Percentiles rank a stretch among this genome's conserved stretches.
These are phyloP conservation scores for Teleogryllus oceanicus DNA, from an alignment of 2,888 invertebrate species.

Conservation along the genomic window DNA sequence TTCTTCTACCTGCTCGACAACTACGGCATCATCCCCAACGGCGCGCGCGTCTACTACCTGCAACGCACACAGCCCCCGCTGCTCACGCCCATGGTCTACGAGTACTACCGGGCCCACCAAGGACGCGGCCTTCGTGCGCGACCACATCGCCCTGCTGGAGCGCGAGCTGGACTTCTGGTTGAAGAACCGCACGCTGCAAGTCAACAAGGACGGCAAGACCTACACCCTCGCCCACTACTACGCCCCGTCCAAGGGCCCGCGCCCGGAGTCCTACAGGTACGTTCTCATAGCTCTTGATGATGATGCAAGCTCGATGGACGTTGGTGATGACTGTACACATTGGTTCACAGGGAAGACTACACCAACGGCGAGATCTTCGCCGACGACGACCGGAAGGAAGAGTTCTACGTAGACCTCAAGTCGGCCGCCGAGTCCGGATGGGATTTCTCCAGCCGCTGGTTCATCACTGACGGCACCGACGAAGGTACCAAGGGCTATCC, in stretches of 20 bases:
- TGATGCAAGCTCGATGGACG: too few species aligned
- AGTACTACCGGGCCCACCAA: slow-evolving; percentile 63
- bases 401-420: background rate
- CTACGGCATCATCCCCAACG: slow-evolving; percentile 74
- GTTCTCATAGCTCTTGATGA: background rate
- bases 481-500: background rate
- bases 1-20: slow-evolving; percentile 64
- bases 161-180: slow-evolving; percentile 65
- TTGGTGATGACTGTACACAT: too few species aligned
- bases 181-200: slow-evolving; percentile 53
- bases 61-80: slow-evolving; percentile 69
- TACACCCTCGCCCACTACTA: slow-evolving; percentile 61
- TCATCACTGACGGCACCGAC: background rate
- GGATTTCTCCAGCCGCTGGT: slow-evolving; percentile 20
- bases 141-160: slow-evolving; percentile 57
- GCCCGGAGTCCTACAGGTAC: slow-evolving; percentile 66
- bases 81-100: slow-evolving; percentile 67
- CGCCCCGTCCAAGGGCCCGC: slow-evolving; percentile 60
- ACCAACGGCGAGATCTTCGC: background rate
- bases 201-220: slow-evolving; percentile 51
- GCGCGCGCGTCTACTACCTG: slow-evolving; percentile 74
- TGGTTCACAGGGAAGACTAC: slow-evolving; percentile 18
- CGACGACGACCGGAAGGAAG: background rate
- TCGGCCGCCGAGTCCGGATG: slow-evolving; percentile 20
- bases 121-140: slow-evolving; percentile 60